Evolutionary conservation across 2,113 vertebrate species (phyloP), one percentile per base, ranked within the genome.

Genomic region (Melozone crissalis): DNA sequence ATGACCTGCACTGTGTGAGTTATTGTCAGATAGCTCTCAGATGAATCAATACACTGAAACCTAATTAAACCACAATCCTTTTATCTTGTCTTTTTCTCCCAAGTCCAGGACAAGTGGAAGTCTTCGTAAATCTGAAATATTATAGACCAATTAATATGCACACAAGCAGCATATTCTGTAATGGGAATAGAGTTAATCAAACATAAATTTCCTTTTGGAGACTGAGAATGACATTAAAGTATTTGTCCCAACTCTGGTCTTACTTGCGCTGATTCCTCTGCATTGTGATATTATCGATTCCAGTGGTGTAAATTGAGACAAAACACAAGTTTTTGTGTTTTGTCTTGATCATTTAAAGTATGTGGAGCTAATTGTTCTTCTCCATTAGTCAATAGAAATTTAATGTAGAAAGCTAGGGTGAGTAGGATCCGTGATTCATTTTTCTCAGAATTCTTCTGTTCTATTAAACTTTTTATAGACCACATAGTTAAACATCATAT

Each of bases 1-100:
- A 71, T 63, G 74, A 84, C 35, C 43, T 75, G 19, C 21, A 41
- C 33, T 54, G 9, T 71, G 8, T 58, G 46, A 96, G 26, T 51
- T 80, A 89, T 59, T 84, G 33, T 11, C 65, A 91, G 57, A 74
- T 41, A 79, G 24, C 28, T 74, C 61, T 74, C 57, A 78, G 59
- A 94, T 71, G 2, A 89, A 87, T 89, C 74, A 91, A 59, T 67
- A 74, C 23, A 55, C 33, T 78, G 57, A 95, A 94, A 74, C 37
- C 41, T 89, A 94, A 95, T 92, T 94, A 96, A 91, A 84, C 47
- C 35, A 47, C 81, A 84, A 31, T 81, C 31, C 33, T 89, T 95
- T 87, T 87, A 84, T 67, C 84, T 95, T 78, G 52, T 84, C 68
- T 81, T 91, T 90, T 55, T 66, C 37, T 78, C 51, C 89, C 61